A percentile compares a stretch with the other conserved stretches of the same genome.
Evolutionary conservation across 1,140 invertebrate genomes (phyloP).

Genomic region (Samia ricini): DNA sequence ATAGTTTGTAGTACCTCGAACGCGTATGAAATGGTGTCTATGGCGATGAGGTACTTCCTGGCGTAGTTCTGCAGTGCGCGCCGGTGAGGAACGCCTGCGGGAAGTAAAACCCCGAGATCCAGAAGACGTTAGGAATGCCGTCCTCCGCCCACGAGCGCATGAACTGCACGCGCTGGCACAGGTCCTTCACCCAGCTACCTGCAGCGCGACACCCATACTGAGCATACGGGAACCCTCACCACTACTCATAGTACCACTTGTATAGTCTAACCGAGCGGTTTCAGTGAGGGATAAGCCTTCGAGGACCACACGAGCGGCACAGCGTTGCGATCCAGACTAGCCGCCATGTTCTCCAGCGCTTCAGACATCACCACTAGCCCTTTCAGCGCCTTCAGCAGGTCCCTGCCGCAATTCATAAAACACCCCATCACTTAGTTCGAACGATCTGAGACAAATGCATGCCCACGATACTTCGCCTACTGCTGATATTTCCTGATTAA

Average conservation of each 20-base stretch:
- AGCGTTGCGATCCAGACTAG: constrained; percentile 81
- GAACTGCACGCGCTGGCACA: constrained; percentile 80
- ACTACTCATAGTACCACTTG: neutral
- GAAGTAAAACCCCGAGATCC: constrained; percentile 93
- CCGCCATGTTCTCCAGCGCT: constrained; percentile 83
- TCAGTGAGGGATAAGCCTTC: constrained; percentile 89
- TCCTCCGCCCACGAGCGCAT: constrained; percentile 83
- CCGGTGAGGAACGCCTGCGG: constrained; percentile 92
- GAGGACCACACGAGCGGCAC: constrained; percentile 85
- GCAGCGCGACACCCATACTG: constrained; percentile 4
- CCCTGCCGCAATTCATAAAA: constrained; percentile 25
- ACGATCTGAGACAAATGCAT: too few relatives aligned
- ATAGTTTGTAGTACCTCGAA: constrained; percentile 79
- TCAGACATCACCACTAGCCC: constrained; percentile 89
- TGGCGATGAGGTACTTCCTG: constrained; percentile 85
- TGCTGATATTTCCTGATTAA: too few relatives aligned
- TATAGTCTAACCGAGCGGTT: constrained; percentile 82
- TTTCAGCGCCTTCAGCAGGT: constrained; percentile 86
- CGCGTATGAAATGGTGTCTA: constrained; percentile 86
- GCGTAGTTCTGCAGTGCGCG: constrained; percentile 91
- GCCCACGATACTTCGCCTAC: too few relatives aligned
- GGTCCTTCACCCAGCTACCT: constrained; percentile 82
- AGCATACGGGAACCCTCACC: neutral
- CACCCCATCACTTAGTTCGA: too few relatives aligned
- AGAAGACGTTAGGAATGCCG: constrained; percentile 86